Evolutionary conservation across 2,113 vertebrate genomes (phyloP).

Genomic region (Uropsilus gracilis): DNA sequence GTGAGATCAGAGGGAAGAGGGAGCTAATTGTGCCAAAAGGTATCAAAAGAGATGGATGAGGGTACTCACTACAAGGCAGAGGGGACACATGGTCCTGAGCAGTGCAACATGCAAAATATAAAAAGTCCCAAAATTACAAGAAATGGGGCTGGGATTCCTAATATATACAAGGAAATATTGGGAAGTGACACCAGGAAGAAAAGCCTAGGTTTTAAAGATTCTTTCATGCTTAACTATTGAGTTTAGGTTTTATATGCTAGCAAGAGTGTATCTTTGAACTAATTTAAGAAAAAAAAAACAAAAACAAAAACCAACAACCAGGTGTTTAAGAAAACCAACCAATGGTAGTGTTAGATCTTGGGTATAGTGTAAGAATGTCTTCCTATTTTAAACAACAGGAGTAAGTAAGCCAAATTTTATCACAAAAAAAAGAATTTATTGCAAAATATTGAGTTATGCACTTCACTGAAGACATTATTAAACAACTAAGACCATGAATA

Average conservation of each 20-base stretch:
- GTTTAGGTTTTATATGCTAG: not conserved
- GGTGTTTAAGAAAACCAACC: conserved; percentile 8
- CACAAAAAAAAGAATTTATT: not conserved
- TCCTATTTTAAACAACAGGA: not conserved
- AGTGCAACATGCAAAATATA: not conserved
- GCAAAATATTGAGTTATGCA: not conserved
- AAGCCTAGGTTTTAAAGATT: not conserved
- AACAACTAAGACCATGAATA: not conserved
- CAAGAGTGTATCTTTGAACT: not conserved
- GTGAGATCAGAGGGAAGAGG: not conserved
- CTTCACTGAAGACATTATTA: not conserved
- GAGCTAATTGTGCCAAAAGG: not conserved
- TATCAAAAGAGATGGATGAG: not conserved
- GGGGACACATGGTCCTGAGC: not conserved
- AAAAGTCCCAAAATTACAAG: not conserved
- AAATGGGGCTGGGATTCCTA: not conserved
- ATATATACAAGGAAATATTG: not conserved
- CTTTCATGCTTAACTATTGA: not conserved
- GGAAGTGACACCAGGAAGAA: not conserved
- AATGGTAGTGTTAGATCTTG: not conserved
- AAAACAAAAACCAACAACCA: not conserved
- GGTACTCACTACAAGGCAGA: not conserved
- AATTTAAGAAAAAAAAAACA: not conserved
- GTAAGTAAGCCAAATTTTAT: not conserved
- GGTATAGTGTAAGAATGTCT: not conserved